Base-by-base conservation (phyloP, 2,113 vertebrate species). In the Grus americana region DNA sequence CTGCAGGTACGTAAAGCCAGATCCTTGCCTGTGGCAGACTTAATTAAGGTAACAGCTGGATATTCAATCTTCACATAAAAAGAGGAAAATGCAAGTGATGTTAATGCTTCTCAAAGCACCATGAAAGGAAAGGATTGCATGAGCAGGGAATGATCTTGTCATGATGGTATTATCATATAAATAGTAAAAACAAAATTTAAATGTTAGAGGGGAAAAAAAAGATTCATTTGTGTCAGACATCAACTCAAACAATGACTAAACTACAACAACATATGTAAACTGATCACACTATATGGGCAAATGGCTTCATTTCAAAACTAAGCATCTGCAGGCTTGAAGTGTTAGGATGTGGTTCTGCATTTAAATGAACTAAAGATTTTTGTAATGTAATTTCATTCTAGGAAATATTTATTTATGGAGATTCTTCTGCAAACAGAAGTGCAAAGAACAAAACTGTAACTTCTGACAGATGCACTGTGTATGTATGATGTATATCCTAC, bases 21-120 rank as follows among this genome's bases (percentile, higher is more conserved):
- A 96, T 95, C 74, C 73, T 98, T 97, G 97, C 96, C 97, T 95
- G 80, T 97, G 97, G 97, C 96, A 97, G 57, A 93, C 86, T 94
- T 98, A 98, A 98, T 98, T 98, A 98, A 97, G 80, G 78, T 97
- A 98, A 97, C 97, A 98, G 97, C 90, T 97, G 98, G 97, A 97
- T 94, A 92, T 84, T 97, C 95, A 95, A 83, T 95, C 75, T 96
- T 91, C 59, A 94, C 57, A 96, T 93, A 95, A 95, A 97, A 96
- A 86, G 72, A 79, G n/a, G 57, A 82, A 97, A 97, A 94, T 92
- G 19, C 30, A 93, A 97, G 71, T 86, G 47, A 88, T 89, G 44
- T 90, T 91, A 96, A 93, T 80, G 22, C 54, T 96, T 91, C 73
- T 94, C 42, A 81, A 96, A 97, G 50, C 73, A 38, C 32, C 30